Base-by-base conservation (phyloP, 2,888 invertebrate species). In the Drosophila anomalipes region DNA sequence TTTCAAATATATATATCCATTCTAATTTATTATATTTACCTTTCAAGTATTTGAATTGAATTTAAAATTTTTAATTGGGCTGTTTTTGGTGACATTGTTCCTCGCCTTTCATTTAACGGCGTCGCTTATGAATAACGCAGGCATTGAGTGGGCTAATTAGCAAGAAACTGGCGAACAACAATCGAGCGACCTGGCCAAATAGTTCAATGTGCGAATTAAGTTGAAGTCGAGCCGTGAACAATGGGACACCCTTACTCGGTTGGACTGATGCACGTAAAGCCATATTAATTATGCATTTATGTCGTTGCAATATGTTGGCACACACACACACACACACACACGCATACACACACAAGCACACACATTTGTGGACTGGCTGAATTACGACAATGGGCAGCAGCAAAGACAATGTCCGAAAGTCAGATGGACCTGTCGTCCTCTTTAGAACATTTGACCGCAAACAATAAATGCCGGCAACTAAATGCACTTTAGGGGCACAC, bases 271-370 rank as follows among this genome's bases (percentile, higher is more conserved):
- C 60, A 77, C 69, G 76, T 80, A 82, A 78, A 83, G 84, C 85
- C 89, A 86, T 90, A 92, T 92, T 92, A 92, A 91, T 91, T 92
- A 92, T 92, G 85, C 85, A 91, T 90, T 90, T 90, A 85, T 83
- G 86, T 87, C 91, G 81, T 79, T 85, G 81, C 85, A 91, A 88
- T 87, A 84, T 91, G 91, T 86, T 82, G 70, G 59, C 56, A 47
- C 22, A 47, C 47, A 47, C 47, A 22, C 3, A 6, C 73, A 77
- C 63, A 74, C 78, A 78, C 70, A 77, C 70, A 60, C 70, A 72
- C 63, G 53, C 52, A 57, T 47, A 52, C 47, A 52, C 22, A 30
- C 26, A 52, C 30, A 35, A 54, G 59, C 22, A 51, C 51, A 63
- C 71, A 63, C 69, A 62, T 62, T 16, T 47, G 47, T 16, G 4